Evolutionary conservation across 2,888 invertebrate species (phyloP).

Genomic region (Drosophila diplacantha): DNA sequence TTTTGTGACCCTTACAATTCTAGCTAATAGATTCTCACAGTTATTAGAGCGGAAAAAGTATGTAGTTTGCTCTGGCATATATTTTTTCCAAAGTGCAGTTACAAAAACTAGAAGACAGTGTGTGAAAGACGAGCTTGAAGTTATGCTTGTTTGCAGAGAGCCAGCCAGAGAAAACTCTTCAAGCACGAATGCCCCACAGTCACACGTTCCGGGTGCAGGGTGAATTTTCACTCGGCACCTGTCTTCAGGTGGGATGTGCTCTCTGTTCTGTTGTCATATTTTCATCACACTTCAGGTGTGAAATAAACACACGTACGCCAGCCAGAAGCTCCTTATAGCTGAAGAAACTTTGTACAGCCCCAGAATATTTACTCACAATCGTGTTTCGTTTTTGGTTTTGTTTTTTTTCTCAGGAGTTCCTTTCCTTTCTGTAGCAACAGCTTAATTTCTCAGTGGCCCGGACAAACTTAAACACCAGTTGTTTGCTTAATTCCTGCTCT

Average conservation of each 20-base stretch:
- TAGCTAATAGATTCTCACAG: not conserved
- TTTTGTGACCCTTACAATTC: not conserved
- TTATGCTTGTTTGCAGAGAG: slow-evolving; percentile 58
- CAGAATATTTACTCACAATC: slow-evolving; percentile 38
- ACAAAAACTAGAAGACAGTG: slow-evolving; percentile 32
- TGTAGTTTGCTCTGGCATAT: not conserved
- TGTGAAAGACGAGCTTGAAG: slow-evolving; percentile 44
- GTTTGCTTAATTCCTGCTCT: slow-evolving; percentile 44
- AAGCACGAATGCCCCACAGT: slow-evolving; percentile 69
- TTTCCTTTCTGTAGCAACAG: slow-evolving; percentile 36
- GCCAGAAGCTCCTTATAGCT: slow-evolving; percentile 38
- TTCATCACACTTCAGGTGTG: slow-evolving; percentile 69
- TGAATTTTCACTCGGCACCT: slow-evolving; percentile 47
- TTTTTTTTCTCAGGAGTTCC: slow-evolving; percentile 14
- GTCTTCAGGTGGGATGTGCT: slow-evolving; percentile 48
- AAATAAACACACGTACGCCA: slow-evolving; percentile 54
- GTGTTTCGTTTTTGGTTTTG: slow-evolving; percentile 7
- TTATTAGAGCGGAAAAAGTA: slow-evolving; percentile 4
- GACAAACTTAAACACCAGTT: slow-evolving; percentile 35
- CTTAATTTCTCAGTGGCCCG: slow-evolving; percentile 45
- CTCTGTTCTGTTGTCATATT: slow-evolving; percentile 54
- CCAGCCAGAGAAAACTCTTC: slow-evolving; percentile 60
- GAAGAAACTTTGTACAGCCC: slow-evolving; percentile 33
- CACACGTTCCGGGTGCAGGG: slow-evolving; percentile 59
- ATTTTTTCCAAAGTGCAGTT: slow-evolving; percentile 11